phyloP scores from a whole-genome alignment of 2,113 vertebrate genomes.

The Macaca mulatta region DNA sequence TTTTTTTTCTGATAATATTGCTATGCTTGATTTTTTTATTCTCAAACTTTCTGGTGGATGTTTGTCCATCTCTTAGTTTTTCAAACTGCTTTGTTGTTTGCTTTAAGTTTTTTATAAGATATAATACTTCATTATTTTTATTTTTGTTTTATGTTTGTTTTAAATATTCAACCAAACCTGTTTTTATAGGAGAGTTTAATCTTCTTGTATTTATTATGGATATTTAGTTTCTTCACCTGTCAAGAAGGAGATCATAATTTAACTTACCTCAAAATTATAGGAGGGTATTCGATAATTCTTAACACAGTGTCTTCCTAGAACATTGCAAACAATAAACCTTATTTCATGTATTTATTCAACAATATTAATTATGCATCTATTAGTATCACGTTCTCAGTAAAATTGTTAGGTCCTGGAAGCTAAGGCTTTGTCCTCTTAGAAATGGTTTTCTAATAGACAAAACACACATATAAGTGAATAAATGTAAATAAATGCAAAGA shows the following conservation, averaged over 20 bases:
- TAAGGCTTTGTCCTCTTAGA: not conserved
- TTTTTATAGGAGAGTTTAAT: slow-evolving; percentile 15
- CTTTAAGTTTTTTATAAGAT: not conserved
- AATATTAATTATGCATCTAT: not conserved
- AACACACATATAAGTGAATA: not conserved
- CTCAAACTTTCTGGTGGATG: not conserved
- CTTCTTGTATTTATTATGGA: not conserved
- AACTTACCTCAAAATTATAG: not conserved
- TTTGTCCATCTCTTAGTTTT: not conserved
- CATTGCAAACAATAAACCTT: not conserved
- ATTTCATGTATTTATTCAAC: not conserved
- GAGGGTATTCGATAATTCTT: not conserved
- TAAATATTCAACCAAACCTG: not conserved
- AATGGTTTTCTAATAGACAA: slow-evolving; percentile 12
- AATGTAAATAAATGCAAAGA: not conserved
- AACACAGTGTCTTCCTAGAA: not conserved
- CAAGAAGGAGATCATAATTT: not conserved
- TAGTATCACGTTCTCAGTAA: not conserved
- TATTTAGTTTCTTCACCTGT: not conserved
- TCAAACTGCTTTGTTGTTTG: not conserved
- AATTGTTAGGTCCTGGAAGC: not conserved
- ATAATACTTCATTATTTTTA: not conserved
- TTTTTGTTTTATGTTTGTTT: slow-evolving; percentile 1
- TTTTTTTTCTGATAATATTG: not conserved
- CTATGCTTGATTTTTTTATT: not conserved